A percentile compares a stretch with the other conserved stretches of the same genome.
phyloP scores from a whole-genome alignment of 2,888 invertebrate species.

The Pseudanteris insignis region DNA sequence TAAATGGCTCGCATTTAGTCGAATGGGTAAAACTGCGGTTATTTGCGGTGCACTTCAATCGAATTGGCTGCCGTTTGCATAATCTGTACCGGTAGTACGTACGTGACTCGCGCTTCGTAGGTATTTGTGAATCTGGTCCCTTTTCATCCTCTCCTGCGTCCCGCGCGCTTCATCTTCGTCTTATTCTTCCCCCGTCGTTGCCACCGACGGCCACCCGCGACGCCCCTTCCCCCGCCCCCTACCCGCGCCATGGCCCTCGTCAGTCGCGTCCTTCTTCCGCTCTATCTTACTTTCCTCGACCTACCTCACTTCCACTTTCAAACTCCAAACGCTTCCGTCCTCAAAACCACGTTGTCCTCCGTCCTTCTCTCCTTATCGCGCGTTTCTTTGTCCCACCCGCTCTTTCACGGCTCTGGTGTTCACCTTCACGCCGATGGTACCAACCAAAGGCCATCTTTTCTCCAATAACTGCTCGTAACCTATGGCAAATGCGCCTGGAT shows the following conservation, averaged over 20 bases:
- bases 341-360: conserved; percentile 12
- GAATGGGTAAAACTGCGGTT: conserved; percentile 63
- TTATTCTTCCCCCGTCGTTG: conserved; percentile 27
- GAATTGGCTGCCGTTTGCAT: conserved; percentile 65
- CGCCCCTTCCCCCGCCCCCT: conserved; percentile 9
- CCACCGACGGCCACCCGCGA: conserved; percentile 11
- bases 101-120: conserved; percentile 39
- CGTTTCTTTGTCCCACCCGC: conserved; percentile 12
- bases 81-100: conserved; percentile 55
- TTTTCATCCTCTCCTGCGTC: conserved; percentile 24
- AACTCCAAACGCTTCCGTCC: conserved; percentile 24
- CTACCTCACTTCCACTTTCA: conserved; percentile 17
- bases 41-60: conserved; percentile 65
- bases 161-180: conserved; percentile 15
- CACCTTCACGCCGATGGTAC: conserved; percentile 24
- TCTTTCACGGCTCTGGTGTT: conserved; percentile 20
- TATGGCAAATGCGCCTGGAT: conserved; percentile 42
- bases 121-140: conserved; percentile 44
- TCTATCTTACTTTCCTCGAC: conserved; percentile 6
- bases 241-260: conserved; percentile 28
- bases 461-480: conserved; percentile 36
- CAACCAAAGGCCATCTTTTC: conserved; percentile 29
- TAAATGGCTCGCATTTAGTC: conserved; percentile 55
- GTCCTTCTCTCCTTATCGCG: conserved; percentile 16
- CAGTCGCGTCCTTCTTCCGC: conserved; percentile 22